These are phyloP conservation scores for Oikopleura dioica DNA, from an alignment of 23 tunicate species.

Conservation along the genomic window DNA sequence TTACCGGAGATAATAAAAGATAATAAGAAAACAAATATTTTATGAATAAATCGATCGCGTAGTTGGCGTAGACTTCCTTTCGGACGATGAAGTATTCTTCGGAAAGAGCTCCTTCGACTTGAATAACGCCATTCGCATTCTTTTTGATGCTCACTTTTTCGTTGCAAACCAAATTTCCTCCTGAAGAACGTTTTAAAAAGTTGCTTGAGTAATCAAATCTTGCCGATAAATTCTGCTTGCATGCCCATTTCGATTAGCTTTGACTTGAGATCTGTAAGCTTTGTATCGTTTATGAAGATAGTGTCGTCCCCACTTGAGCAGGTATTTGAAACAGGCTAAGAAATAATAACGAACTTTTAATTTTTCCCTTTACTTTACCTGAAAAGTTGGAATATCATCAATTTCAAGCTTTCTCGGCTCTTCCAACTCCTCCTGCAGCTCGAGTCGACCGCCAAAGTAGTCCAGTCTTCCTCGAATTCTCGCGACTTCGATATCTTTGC, in stretches of 20 bases:
- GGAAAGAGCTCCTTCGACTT: slow-evolving; percentile 67
- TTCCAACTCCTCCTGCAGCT: neutral
- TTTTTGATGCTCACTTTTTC: slow-evolving; percentile 44
- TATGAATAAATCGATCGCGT: no score
- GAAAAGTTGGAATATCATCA: neutral
- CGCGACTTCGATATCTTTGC: slow-evolving; percentile 14
- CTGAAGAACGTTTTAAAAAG: no score
- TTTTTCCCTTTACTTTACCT: neutral
- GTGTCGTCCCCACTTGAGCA: no score
- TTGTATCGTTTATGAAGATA: neutral
- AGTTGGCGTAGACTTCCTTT: slow-evolving; percentile 46
- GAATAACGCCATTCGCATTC: slow-evolving; percentile 47
- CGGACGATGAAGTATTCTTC: slow-evolving; percentile 67
- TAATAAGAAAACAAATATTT: no score
- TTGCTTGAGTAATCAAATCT: no score
- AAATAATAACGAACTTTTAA: neutral
- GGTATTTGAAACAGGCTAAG: no score
- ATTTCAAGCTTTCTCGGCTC: no score
- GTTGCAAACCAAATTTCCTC: slow-evolving; percentile 79
- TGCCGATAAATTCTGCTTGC: slow-evolving; percentile 72
- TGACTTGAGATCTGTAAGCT: slow-evolving; percentile 63
- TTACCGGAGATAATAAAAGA: no score
- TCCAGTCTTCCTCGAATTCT: slow-evolving; percentile 14
- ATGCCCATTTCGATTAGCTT: slow-evolving; percentile 43
- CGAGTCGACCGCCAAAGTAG: neutral